phyloP scores from a whole-genome alignment of 2,113 vertebrate species.

The Melanocharis versteri region DNA sequence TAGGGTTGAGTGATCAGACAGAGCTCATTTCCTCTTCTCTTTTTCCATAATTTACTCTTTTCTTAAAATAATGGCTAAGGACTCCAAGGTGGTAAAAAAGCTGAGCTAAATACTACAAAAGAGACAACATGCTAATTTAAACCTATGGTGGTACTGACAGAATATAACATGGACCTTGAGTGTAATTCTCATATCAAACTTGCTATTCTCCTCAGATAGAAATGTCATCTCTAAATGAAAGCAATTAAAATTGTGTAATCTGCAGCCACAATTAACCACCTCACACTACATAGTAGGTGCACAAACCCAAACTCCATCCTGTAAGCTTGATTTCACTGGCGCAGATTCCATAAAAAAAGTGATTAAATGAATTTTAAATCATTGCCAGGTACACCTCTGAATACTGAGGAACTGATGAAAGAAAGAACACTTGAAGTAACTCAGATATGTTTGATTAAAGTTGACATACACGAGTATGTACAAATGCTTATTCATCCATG shows the following conservation, averaged over 20 bases:
- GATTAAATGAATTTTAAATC: not conserved
- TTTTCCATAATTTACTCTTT: not conserved
- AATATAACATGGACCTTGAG: not conserved
- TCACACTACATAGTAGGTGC: not conserved
- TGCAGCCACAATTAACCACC: not conserved
- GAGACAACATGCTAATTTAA: not conserved
- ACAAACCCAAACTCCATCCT: not conserved
- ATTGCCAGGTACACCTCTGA: not conserved
- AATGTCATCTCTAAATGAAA: not conserved
- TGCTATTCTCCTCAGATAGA: not conserved
- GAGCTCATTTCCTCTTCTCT: not conserved
- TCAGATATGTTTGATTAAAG: not conserved
- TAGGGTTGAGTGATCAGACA: not conserved
- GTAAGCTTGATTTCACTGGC: not conserved
- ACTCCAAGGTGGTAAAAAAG: not conserved
- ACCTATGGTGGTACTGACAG: not conserved
- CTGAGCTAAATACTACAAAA: not conserved
- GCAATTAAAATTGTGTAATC: not conserved
- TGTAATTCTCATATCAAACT: not conserved
- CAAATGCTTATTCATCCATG: not conserved
- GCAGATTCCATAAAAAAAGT: not conserved
- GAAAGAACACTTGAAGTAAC: not conserved
- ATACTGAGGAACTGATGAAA: not conserved
- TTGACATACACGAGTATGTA: not conserved
- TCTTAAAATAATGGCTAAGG: not conserved